Base-by-base conservation (phyloP, 2,113 vertebrate genomes). In the Myrmecobius fasciatus region DNA sequence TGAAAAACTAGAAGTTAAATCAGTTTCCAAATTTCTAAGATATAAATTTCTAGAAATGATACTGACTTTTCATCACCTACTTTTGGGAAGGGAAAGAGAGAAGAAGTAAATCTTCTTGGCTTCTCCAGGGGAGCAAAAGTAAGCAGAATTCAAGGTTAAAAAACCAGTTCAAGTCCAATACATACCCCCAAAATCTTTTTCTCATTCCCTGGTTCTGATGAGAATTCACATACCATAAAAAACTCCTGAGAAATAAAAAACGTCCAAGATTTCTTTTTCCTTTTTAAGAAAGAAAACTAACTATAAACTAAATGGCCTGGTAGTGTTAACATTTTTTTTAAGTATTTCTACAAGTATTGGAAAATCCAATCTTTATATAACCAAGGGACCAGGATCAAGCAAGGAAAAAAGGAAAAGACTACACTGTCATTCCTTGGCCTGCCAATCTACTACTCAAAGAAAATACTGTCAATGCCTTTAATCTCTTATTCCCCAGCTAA, bases 401-500 rank as follows among this genome's bases (percentile, higher is more conserved):
- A 83, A 83, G 14, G 36, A 1, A 75, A n/a, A 75, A 75, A 36
- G 0, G 17, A 22, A 83, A 83, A n/a, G 54, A 53, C 0, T 43
- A 91, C 49, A 1, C 25, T 31, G 31, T 60, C 53, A 92, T 95
- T 93, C 47, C 17, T 89, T 83, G 28, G 28, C 0, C 7, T 75
- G 52, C 89, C 14, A 75, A 51, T 46, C 88, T 93, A 25, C 91
- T 95, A 25, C 91, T 95, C 92, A 92, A 22, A 91, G 46, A 92
- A 96, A 5, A 43, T 25, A 95, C 95, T 75, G 60, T 75, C 36
- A 95, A 60, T 93, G 95, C 49, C 93, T 98, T 92, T 97, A 97
- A 92, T 95, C 95, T 95, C 2, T 93, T 47, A 47, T 95, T 97
- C 90, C 91, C 96, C 97, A 83, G 97, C 28, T 36, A 97, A 98